Conservation (phyloP, 2,113 vertebrate genomes). For the Willisornis vidua region DNA sequence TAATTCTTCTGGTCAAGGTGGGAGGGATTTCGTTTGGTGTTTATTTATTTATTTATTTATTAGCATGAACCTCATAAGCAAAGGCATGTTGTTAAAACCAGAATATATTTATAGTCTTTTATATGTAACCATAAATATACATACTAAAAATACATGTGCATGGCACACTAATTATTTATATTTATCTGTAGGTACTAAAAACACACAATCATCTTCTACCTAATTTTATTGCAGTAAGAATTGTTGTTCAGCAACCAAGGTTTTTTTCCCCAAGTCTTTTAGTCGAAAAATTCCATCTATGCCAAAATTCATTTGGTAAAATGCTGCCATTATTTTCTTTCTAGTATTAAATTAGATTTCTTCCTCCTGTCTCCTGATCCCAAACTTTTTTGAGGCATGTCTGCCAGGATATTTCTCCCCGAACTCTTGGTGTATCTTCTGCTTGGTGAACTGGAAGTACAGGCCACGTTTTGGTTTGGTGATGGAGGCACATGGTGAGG, state of each 20-base stretch:
- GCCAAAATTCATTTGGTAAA: background rate
- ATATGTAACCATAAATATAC: background rate
- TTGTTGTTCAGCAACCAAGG: background rate
- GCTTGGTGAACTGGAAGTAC: background rate
- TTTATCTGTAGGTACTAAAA: constrained; percentile 34
- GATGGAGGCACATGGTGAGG: background rate
- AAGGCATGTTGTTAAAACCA: background rate
- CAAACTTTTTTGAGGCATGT: background rate
- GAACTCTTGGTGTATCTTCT: background rate
- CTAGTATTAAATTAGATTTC: background rate
- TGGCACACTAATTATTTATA: background rate
- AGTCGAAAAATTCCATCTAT: background rate
- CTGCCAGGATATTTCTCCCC: background rate
- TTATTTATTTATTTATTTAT: background rate
- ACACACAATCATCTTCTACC: background rate
- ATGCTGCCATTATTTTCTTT: background rate
- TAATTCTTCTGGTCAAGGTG: background rate
- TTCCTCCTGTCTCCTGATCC: background rate
- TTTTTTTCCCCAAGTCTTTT: background rate
- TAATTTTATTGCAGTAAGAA: constrained; percentile 4
- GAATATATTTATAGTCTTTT: background rate
- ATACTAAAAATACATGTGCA: background rate
- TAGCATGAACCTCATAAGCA: background rate
- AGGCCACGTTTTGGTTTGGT: background rate
- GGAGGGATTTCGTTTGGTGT: background rate